These are phyloP conservation scores for Corythornis madagascariensis DNA, from an alignment of 2,113 vertebrate genomes.

Conservation along the genomic window DNA sequence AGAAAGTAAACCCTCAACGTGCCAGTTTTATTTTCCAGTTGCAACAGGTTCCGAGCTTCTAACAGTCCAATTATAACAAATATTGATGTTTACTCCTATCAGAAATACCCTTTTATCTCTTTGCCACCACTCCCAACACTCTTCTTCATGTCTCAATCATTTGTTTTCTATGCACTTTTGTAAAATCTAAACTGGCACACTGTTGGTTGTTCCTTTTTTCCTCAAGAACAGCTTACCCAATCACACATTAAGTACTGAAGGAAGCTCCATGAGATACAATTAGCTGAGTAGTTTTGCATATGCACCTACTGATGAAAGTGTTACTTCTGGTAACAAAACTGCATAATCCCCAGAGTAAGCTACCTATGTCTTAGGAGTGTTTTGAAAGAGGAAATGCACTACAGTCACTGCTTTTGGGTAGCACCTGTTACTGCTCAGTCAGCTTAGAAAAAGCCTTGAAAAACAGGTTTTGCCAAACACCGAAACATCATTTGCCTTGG, in stretches of 20 bases:
- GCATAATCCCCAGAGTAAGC: not conserved
- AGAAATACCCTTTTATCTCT: constrained; percentile 25
- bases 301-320: not conserved
- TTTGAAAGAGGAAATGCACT: not conserved
- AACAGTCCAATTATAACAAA: not conserved
- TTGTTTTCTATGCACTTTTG: not conserved
- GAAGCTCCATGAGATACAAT: not conserved
- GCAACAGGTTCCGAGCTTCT: not conserved
- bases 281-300: not conserved
- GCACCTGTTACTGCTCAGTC: not conserved
- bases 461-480: not conserved
- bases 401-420: not conserved
- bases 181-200: not conserved
- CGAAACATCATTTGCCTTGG: not conserved
- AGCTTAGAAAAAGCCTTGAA: not conserved
- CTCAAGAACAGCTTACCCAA: not conserved
- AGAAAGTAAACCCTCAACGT: not conserved
- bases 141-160: not conserved
- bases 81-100: not conserved
- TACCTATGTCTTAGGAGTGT: not conserved
- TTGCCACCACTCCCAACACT: not conserved
- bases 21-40: not conserved
- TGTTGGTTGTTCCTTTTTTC: not conserved
- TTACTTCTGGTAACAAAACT: not conserved
- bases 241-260: not conserved